phyloP scores from a whole-genome alignment of 2,113 vertebrate species.

The Tragelaphus buxtoni region DNA sequence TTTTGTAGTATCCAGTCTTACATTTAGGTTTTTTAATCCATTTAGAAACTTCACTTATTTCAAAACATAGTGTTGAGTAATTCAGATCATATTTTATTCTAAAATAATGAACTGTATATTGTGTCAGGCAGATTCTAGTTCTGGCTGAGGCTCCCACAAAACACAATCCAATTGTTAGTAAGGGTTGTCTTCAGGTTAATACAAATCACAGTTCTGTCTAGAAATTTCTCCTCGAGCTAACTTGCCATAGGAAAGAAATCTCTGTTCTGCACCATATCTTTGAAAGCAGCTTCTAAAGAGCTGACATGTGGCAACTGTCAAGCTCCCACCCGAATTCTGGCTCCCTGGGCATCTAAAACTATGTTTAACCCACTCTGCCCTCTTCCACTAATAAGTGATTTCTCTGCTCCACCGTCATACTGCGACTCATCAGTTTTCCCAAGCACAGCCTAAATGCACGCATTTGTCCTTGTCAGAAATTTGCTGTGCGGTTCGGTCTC shows the following conservation, averaged over 20 bases:
- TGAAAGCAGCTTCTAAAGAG: constrained; percentile 19
- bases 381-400: constrained; percentile 60
- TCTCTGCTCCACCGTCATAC: constrained; percentile 26
- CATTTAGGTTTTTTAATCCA: background rate
- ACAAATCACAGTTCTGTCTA: background rate
- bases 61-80: background rate
- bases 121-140: background rate
- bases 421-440: background rate
- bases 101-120: background rate
- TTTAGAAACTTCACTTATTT: background rate
- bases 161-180: background rate
- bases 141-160: background rate
- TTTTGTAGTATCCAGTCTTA: background rate
- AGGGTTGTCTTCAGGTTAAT: background rate
- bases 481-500: background rate
- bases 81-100: background rate
- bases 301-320: constrained; percentile 45
- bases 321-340: constrained; percentile 46
- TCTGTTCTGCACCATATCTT: background rate
- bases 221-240: background rate
- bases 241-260: background rate
- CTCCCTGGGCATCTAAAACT: constrained; percentile 52
- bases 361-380: constrained; percentile 54
- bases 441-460: background rate
- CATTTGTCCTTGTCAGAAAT: constrained; percentile 64